A percentile compares a stretch with the other conserved stretches of the same genome.
Evolutionary conservation across 1,140 invertebrate genomes (phyloP).

Genomic region (Drosophila truncata): DNA sequence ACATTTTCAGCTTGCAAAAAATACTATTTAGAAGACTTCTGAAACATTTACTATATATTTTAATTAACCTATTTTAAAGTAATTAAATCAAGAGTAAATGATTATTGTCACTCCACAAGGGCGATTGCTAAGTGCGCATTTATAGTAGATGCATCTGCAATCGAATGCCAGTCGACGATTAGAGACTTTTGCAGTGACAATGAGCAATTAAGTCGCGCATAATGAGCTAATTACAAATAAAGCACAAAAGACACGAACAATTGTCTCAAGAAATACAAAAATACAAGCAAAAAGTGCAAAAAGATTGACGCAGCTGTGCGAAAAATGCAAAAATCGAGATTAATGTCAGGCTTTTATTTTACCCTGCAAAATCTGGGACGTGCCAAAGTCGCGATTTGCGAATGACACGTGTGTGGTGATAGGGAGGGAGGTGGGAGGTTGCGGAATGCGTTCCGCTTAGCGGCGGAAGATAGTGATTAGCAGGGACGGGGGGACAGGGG

Average conservation of each 20-base stretch:
- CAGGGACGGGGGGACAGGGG: slow-evolving; percentile 51
- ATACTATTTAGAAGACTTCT: too few species aligned
- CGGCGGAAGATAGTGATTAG: slow-evolving; percentile 34
- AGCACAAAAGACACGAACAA: slow-evolving; percentile 45
- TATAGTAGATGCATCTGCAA: slow-evolving; percentile 39
- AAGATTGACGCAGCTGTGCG: slow-evolving; percentile 65
- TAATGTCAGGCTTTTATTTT: slow-evolving; percentile 64
- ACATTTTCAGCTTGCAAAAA: neutral
- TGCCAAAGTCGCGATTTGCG: slow-evolving; percentile 73
- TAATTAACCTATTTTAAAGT: neutral
- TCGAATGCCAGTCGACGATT: slow-evolving; percentile 44
- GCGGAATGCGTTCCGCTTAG: slow-evolving; percentile 30
- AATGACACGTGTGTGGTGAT: slow-evolving; percentile 71
- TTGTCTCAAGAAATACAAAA: slow-evolving; percentile 12
- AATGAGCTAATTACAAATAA: slow-evolving; percentile 71
- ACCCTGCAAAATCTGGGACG: slow-evolving; percentile 59
- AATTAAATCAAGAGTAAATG: slow-evolving; percentile 2
- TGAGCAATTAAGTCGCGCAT: slow-evolving; percentile 64
- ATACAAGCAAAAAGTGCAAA: neutral
- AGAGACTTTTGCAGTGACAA: slow-evolving; percentile 49
- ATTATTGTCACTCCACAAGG: slow-evolving; percentile 6
- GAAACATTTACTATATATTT: neutral
- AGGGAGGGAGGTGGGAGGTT: neutral
- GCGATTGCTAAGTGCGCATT: slow-evolving; percentile 59
- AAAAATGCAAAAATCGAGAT: slow-evolving; percentile 76